Conservation (phyloP, 2,888 invertebrate species). For the Cheilosia vulpina region DNA sequence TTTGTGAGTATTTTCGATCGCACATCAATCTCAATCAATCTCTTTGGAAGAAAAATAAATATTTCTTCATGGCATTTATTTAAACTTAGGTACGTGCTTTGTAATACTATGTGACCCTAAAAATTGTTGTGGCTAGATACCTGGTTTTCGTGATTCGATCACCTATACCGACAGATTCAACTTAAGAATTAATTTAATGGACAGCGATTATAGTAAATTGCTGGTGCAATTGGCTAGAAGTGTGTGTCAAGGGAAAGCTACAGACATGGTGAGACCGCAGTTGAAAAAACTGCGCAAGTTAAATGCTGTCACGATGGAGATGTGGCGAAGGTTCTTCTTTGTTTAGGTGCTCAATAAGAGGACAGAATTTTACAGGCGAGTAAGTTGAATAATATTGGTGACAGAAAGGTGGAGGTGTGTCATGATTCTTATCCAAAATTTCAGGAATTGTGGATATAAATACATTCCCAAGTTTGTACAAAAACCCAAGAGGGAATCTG, state of each 20-base stretch:
- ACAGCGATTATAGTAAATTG: constrained; percentile 4
- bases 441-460: too few relatives aligned
- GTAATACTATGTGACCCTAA: not conserved
- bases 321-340: not conserved
- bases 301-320: not conserved
- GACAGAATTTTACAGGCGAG: too few relatives aligned
- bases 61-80: constrained; percentile 1
- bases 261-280: not conserved
- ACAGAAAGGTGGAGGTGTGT: too few relatives aligned
- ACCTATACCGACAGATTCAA: not conserved
- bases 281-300: not conserved
- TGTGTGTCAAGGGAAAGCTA: constrained; percentile 17
- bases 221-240: not conserved
- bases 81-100: not conserved
- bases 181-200: not conserved
- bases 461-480: too few relatives aligned
- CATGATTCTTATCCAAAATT: too few relatives aligned
- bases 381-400: too few relatives aligned
- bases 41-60: not conserved
- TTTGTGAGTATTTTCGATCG: not conserved
- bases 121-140: constrained; percentile 7
- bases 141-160: constrained; percentile 9
- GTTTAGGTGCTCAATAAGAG: too few relatives aligned
- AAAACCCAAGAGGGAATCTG: too few relatives aligned
- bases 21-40: constrained; percentile 26